Base-by-base conservation (phyloP, 1,140 invertebrate species). In the Stegodyphus mimosarum region DNA sequence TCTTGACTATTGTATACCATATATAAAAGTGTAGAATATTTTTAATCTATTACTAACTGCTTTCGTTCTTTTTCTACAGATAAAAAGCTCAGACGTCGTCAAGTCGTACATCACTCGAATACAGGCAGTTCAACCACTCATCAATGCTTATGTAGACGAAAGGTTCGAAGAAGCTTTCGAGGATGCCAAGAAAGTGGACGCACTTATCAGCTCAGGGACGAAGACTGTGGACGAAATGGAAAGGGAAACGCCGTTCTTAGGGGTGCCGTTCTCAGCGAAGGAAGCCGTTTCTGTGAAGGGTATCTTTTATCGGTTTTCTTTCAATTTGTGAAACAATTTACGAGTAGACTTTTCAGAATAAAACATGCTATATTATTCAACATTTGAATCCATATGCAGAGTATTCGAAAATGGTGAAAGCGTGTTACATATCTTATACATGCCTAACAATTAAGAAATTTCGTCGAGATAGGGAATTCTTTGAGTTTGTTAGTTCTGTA, bases 61-160 rank as follows among this genome's bases (percentile, higher is more conserved):
- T 60, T 60, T 11, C 2, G 9, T 69, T 69, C 17, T 6, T 1
- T 51, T 53, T 55, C 6, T 70, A 9, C 50, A 89, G 84, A 51
- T 89, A 15, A 86, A 72, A 13, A 88, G 87, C 52, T 77, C 75
- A 10, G 88, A 89, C 48, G 87, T 90, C 13, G 89, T 90, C 11
- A 84, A 87, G 18, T 86, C 88, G 7, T 90, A 89, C 81, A 88
- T 90, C 18, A 86, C 72, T 9, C 83, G 90, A 9, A 89, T 90
- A 13, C 67, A 86, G 55, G 87, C 89, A 9, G 88, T 90, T 13
- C 88, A 90, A 64, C 89, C 89, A 7, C 53, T 89, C 0, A 73
- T 90, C 52, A 91, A 90, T 84, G 89, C 88, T 11, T 84, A 90
- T 11, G 89, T 89, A 0, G 88, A 88, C 60, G 87, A 90, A 17